Evolutionary conservation across 2,797 vertebrate species (phyloP), one percentile per base, ranked within the genome.

Genomic region (Rhynchotus rufescens): DNA sequence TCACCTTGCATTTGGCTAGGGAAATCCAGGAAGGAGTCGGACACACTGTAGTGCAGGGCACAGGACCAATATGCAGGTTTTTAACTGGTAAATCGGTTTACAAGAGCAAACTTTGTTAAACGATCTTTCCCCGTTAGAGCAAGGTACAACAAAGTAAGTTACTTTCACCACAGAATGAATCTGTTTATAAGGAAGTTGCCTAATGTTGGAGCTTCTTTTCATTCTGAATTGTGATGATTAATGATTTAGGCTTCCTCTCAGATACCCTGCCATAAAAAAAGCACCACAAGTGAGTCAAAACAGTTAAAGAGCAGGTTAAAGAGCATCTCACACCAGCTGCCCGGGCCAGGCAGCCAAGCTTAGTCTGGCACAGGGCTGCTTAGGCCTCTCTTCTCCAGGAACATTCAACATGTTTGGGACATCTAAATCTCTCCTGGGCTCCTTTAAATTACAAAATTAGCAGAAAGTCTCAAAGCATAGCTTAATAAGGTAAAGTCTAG

Each of bases 1-100:
- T 96, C 95, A 93, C 88, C 95, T 93, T 80, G 91, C 76, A 96
- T 95, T 96, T 95, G 92, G 96, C 93, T 93, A 16, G 72, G 80
- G 89, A 82, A 95, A 90, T 49, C 84, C 73, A 79, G 69, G 21
- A 69, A 84, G 91, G 68, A 89, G 75, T 51, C 89, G 65, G 60
- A 80, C 17, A 40, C 0, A 1, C 65, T 16, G 65, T 69, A 57
- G 59, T 74, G 84, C 12, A 88, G 84, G 84, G 44, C 60, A 64
- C 38, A 40, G 51, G 83, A 81, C 73, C 54, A 84, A 69, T 1
- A 79, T 3, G 34, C 32, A 8, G 4, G 4, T 26, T 90, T 94
- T 66, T 76, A 88, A 92, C 89, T 88, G 86, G 54, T n/a, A 89
- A 86, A 89, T 83, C 86, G 80, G 59, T 90, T 93, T 90, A 36